Percentiles rank a stretch among this genome's conserved stretches.
These are phyloP conservation scores for Sitta europaea DNA, from an alignment of 2,113 vertebrate genomes.

Conservation along the genomic window DNA sequence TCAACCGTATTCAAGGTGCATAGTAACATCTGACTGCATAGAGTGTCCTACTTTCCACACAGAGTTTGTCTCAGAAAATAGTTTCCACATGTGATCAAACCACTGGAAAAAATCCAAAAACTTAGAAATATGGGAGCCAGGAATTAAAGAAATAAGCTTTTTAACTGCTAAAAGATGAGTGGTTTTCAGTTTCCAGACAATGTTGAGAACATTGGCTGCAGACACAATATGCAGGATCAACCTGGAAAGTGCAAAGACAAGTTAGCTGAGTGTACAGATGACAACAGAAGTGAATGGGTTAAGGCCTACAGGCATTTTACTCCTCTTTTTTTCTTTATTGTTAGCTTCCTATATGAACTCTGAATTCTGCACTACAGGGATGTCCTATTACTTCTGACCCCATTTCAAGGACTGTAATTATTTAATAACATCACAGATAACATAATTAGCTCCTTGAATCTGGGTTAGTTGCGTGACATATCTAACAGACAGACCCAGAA, in stretches of 20 bases:
- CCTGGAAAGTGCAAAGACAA: background rate
- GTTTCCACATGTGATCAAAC: background rate
- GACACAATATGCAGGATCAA: background rate
- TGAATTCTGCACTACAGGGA: background rate
- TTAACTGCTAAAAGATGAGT: background rate
- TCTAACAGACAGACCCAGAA: conserved; percentile 17
- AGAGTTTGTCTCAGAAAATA: background rate
- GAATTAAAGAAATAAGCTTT: background rate
- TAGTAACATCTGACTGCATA: background rate
- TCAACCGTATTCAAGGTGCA: background rate
- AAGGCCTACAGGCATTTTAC: background rate
- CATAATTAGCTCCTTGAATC: background rate
- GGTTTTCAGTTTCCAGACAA: background rate
- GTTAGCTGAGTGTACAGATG: background rate
- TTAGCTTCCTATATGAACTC: background rate
- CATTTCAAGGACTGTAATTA: conserved; percentile 10
- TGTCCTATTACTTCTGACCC: background rate
- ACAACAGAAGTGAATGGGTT: background rate
- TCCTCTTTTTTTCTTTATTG: background rate
- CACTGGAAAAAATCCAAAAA: background rate
- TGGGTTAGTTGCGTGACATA: background rate
- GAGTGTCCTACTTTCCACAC: background rate
- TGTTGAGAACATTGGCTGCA: background rate
- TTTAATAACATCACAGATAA: conserved; percentile 20
- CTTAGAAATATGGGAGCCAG: rapidly evolving